phyloP scores from a whole-genome alignment of 2,797 vertebrate species.

The Poecilia velifera region DNA sequence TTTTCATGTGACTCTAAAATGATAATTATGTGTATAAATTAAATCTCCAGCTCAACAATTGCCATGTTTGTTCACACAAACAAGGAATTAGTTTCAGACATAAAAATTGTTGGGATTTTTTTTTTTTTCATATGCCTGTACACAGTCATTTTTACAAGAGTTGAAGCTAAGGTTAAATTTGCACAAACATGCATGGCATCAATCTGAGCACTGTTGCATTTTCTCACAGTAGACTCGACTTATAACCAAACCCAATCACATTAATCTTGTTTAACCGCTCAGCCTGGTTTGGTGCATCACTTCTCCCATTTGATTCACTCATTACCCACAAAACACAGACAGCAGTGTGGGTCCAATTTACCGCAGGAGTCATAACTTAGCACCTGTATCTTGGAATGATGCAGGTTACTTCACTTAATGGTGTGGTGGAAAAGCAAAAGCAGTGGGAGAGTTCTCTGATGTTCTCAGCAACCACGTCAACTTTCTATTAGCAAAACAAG shows the following conservation, averaged over 20 bases:
- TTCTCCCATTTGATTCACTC: neutral
- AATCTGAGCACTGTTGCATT: neutral
- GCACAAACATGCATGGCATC: neutral
- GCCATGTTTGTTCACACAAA: neutral
- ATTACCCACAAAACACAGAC: neutral
- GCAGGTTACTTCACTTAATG: neutral
- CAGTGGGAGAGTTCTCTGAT: neutral
- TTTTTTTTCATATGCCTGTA: neutral
- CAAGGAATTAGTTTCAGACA: neutral
- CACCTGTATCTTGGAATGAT: neutral
- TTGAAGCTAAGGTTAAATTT: neutral
- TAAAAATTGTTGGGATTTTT: neutral
- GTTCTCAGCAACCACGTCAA: neutral
- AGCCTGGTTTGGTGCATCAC: neutral
- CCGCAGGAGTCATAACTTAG: neutral
- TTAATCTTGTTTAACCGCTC: neutral
- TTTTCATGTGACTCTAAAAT: conserved; percentile 43
- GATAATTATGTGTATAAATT: conserved; percentile 41
- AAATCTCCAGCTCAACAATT: conserved; percentile 4
- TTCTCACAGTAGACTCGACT: neutral
- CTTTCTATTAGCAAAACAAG: neutral
- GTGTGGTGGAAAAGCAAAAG: neutral
- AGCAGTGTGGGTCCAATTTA: neutral
- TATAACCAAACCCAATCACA: neutral
- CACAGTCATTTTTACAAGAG: neutral